Base-by-base conservation (phyloP, 2,888 invertebrate species). In the Agrenia bidenticulata region DNA sequence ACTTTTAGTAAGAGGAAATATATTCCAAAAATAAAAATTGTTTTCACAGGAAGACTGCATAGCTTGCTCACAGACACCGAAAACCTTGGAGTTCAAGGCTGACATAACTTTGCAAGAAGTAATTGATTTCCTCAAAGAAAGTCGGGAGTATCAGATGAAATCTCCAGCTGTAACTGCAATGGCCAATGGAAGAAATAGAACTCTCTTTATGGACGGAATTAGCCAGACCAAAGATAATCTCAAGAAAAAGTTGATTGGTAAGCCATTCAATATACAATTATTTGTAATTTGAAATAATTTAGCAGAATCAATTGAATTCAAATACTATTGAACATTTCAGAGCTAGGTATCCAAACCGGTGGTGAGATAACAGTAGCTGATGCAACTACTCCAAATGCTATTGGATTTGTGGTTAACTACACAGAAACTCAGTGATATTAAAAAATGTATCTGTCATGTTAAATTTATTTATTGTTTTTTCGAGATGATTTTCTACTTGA, bases 171-270 rank as follows among this genome's bases (percentile, higher is more conserved):
- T 94, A 42, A 85, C 95, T 27, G 92, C 94, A 0, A 88, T 90
- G 19, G 84, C 86, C 4, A 86, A 89, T 77, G 93, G 92, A 2
- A 92, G 89, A 79, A 90, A 89, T 79, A 91, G 89, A 80, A 97
- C 97, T 0, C 83, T 99, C 13, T 99, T 97, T 79, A 93, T 98
- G 87, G 88, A 92, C 27, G 89, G 89, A 15, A 89, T 98, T 21
- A 87, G 90, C 71, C 93, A 94, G 75, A 93, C 98, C 77, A 95
- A 95, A 80, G 90, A 91, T 78, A 99, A 99, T 83, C 84, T 99
- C 70, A 89, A 88, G 76, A 92, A 90, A 82, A 89, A 90, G 64
- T 81, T 99, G 59, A 83, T 84, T 68, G 84, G 84, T 84, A 71
- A n/a, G n/a, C n/a, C n/a, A n/a, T n/a, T n/a, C n/a, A n/a, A n/a